Base-by-base conservation (phyloP, 2,888 invertebrate genomes). In the Acleris holmiana region DNA sequence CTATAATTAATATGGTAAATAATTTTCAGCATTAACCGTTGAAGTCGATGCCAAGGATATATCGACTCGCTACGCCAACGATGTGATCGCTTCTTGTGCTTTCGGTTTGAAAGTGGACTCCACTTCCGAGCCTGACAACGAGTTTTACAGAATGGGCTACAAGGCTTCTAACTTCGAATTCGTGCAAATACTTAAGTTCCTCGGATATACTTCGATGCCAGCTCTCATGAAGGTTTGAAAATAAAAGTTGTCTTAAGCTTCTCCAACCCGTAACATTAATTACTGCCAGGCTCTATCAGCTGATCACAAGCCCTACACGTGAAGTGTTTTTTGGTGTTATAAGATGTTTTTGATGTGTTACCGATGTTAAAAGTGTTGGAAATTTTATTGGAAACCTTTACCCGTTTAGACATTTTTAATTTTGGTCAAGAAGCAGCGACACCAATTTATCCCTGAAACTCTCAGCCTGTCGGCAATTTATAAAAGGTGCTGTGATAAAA, bases 81-180 rank as follows among this genome's bases (percentile, higher is more conserved):
- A 93, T 69, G 88, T 91, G 0, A 92, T 93, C 29, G 93, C 92
- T 0, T 84, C 86, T 4, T 80, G 85, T 19, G 90, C 87, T 5
- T 92, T 91, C 68, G 93, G 92, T 0, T 68, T 91, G 8, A 81
- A 90, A 69, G 88, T 93, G 7, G 88, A 94, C 73, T 94, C 95
- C 0, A 83, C 93, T 48, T 76, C 77, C 21, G 83, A 94, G 1
- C 81, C 93, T 0, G 75, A 93, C 0, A 94, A 94, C 68, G 82
- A 89, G 47, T 94, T 95, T 75, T 94, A 91, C 71, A 56, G 73
- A 49, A 89, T 88, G 84, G 94, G 93, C 10, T 89, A 89, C 69
- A 75, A 78, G n/a, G 73, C 86, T 1, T 87, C 93, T 0, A 82
- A 80, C 23, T 89, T 93, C 55, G 75, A 72, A 0, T 73, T 78